phyloP scores from a whole-genome alignment of 2,113 vertebrate species.

The Phaethon lepturus region DNA sequence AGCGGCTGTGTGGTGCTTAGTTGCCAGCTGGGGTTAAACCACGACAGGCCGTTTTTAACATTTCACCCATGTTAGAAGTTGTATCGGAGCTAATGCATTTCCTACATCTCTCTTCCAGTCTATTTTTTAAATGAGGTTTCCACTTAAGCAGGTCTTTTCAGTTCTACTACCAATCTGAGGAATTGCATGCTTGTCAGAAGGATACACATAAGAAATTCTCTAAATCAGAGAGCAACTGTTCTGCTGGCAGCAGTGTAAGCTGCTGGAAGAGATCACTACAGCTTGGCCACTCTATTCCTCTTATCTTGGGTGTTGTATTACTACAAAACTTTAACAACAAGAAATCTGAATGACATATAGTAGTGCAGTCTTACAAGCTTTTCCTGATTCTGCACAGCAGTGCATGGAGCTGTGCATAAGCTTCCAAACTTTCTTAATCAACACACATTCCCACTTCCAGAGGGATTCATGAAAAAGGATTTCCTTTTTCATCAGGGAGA shows the following conservation, averaged over 20 bases:
- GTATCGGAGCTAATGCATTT: accelerated
- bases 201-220: background rate
- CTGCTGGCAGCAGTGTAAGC: background rate
- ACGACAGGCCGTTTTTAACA: background rate
- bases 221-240: background rate
- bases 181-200: background rate
- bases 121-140: background rate
- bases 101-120: background rate
- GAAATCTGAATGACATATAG: background rate
- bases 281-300: background rate
- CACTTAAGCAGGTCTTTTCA: background rate
- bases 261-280: background rate
- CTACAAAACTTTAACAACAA: background rate
- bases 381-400: background rate
- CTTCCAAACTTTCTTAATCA: background rate
- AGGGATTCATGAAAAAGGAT: background rate
- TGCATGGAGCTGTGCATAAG: background rate
- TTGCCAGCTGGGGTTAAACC: too few relatives aligned
- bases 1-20: too few relatives aligned
- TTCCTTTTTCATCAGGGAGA: background rate
- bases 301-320: background rate
- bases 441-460: background rate
- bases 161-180: background rate
- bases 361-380: background rate
- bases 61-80: background rate